These are phyloP conservation scores for Rapana venosa DNA, from an alignment of 2,888 invertebrate genomes.

Conservation along the genomic window DNA sequence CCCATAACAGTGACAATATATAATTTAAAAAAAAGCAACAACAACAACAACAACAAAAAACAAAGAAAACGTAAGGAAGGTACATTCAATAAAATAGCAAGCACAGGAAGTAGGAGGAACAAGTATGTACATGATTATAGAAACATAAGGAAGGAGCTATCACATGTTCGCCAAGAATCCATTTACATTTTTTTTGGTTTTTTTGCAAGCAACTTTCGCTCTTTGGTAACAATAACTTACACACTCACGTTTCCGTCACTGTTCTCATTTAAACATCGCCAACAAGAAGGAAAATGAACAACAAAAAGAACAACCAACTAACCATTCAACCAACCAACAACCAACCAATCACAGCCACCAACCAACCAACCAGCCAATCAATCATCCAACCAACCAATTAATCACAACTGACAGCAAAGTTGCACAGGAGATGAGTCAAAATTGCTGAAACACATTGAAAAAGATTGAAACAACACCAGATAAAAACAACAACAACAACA, in stretches of 20 bases:
- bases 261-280: background rate
- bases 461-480: too few species aligned
- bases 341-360: background rate
- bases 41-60: background rate
- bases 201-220: background rate
- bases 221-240: background rate
- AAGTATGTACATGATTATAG: background rate
- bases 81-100: background rate
- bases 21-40: too few species aligned
- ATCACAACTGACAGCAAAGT: background rate
- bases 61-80: background rate
- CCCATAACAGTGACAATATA: background rate
- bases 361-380: background rate
- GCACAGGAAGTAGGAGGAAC: background rate
- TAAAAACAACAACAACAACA: too few species aligned
- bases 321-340: background rate
- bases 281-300: background rate
- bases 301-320: background rate
- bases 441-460: background rate
- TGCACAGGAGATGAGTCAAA: background rate
- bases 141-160: background rate
- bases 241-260: background rate
- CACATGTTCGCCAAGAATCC: background rate
- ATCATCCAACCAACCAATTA: background rate
- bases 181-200: background rate